Evolutionary conservation across 2,888 invertebrate genomes (phyloP).

Genomic region (Thera britannica): DNA sequence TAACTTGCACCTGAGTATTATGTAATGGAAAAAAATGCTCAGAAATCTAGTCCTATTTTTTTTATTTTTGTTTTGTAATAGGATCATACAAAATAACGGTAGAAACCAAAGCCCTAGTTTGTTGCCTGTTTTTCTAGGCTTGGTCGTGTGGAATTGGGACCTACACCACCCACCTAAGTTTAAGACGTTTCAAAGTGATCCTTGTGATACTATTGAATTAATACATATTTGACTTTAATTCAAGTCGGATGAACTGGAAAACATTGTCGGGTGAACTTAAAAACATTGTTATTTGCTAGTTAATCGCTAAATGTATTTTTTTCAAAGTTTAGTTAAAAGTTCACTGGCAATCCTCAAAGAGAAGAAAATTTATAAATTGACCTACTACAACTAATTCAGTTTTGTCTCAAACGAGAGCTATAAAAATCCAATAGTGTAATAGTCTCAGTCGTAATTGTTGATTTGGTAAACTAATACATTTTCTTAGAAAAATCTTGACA

Average conservation of each 20-base stretch:
- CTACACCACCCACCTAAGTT: no score
- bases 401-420: not conserved
- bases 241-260: not conserved
- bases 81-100: no score
- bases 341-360: not conserved
- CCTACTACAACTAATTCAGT: no score
- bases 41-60: not conserved
- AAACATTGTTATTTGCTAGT: not conserved
- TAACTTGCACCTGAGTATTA: constrained; percentile 21
- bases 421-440: not conserved
- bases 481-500: constrained; percentile 12
- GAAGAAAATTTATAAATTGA: no score
- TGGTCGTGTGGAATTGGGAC: no score
- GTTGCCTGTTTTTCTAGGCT: no score
- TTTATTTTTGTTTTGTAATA: no score
- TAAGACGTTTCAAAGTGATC: no score
- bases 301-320: not conserved
- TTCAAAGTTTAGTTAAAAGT: no score
- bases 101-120: no score
- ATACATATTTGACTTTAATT: not conserved
- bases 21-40: constrained; percentile 20
- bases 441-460: not conserved
- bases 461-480: not conserved
- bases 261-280: not conserved
- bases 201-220: no score